A percentile compares a stretch with the other conserved stretches of the same genome.
phyloP scores from a whole-genome alignment of 53 echinoderm and acorn worm species.

The Temnopleurus reevesii region DNA sequence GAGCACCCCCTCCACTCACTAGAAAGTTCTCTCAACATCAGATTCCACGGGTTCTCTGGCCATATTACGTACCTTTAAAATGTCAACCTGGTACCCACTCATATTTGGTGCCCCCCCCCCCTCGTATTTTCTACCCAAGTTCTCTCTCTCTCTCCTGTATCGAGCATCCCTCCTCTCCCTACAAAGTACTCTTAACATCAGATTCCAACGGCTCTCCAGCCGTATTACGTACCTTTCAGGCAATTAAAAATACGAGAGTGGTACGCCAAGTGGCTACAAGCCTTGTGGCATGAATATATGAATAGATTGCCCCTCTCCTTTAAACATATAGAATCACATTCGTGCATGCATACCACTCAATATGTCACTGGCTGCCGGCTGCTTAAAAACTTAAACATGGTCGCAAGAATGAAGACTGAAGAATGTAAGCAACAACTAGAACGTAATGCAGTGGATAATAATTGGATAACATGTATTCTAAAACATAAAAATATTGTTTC shows the following conservation, averaged over 20 bases:
- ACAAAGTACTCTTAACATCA: neutral
- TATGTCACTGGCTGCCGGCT: too few species aligned
- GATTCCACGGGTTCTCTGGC: neutral
- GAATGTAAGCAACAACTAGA: too few species aligned
- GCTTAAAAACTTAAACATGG: too few species aligned
- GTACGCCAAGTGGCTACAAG: conserved; percentile 1
- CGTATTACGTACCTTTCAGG: conserved; percentile 38
- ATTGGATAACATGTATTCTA: too few species aligned
- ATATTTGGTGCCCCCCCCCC: too few species aligned
- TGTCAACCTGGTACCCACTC: conserved; percentile 23
- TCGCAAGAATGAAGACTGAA: too few species aligned
- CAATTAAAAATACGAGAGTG: conserved; percentile 23
- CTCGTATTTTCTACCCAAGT: too few species aligned
- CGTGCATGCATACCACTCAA: too few species aligned
- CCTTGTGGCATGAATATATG: conserved; percentile 34
- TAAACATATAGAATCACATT: neutral
- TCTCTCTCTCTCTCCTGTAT: too few species aligned
- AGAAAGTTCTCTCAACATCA: neutral
- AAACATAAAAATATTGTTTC: too few species aligned
- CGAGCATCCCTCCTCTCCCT: neutral
- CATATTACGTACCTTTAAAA: conserved; percentile 34
- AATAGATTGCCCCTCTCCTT: neutral
- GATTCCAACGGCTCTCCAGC: neutral
- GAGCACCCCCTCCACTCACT: neutral
- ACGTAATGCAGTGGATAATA: too few species aligned